These are phyloP conservation scores for Callopanchax toddi DNA, from an alignment of 2,113 vertebrate genomes.

Conservation along the genomic window DNA sequence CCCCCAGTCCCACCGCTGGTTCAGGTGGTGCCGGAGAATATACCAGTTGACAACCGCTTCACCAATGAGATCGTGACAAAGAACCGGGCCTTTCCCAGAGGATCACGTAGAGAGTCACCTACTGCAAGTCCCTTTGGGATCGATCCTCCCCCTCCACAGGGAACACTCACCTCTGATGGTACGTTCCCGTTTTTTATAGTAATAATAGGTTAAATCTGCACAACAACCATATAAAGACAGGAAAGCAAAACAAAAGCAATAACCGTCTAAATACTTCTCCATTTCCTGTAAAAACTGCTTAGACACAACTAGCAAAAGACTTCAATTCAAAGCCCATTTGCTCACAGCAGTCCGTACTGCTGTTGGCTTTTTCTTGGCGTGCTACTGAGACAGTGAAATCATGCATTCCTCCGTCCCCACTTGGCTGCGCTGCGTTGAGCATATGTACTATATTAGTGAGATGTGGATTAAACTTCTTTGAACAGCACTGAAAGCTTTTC, in stretches of 20 bases:
- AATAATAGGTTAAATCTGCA: too few relatives aligned
- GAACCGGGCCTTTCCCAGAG: constrained; percentile 84
- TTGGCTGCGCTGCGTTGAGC: constrained; percentile 39
- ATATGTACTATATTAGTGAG: constrained; percentile 57
- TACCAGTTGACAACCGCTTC: constrained; percentile 87
- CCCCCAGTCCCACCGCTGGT: constrained; percentile 90
- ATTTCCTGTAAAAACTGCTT: not conserved
- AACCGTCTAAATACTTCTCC: not conserved
- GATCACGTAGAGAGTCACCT: constrained; percentile 80
- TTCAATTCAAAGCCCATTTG: constrained; percentile 27
- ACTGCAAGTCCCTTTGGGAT: constrained; percentile 75
- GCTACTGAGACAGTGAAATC: constrained; percentile 57
- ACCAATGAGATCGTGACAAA: constrained; percentile 93
- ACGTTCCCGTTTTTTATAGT: constrained; percentile 58
- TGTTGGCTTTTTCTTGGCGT: constrained; percentile 59
- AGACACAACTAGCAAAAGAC: not conserved
- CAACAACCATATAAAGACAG: not conserved
- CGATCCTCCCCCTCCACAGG: constrained; percentile 86
- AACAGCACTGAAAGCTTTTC: constrained; percentile 19
- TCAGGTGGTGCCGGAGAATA: constrained; percentile 91
- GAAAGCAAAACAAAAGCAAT: constrained; percentile 10
- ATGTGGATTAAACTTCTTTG: constrained; percentile 14
- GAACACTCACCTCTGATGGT: constrained; percentile 91
- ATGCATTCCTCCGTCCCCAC: constrained; percentile 63
- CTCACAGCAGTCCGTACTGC: constrained; percentile 23